These are phyloP conservation scores for Opisthocomus hoazin DNA, from an alignment of 2,113 vertebrate genomes.

Conservation along the genomic window DNA sequence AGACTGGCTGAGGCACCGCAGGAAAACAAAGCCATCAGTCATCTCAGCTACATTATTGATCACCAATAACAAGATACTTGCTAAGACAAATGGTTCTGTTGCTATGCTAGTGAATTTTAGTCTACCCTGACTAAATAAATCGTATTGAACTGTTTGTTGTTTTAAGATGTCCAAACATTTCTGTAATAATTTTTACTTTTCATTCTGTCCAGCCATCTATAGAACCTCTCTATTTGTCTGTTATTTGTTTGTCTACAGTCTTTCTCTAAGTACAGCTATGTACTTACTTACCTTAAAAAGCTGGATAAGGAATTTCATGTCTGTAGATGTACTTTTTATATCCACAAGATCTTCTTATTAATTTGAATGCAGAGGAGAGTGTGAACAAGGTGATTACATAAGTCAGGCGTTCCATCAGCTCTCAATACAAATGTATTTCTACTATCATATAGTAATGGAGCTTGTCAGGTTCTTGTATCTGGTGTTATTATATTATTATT, in stretches of 20 bases:
- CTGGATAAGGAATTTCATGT: not conserved
- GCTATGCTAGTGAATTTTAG: conserved; percentile 69
- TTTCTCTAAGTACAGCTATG: not conserved
- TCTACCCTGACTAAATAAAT: conserved; percentile 71
- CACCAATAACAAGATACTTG: conserved; percentile 78
- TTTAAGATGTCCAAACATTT: conserved; percentile 61
- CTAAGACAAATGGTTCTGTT: conserved; percentile 77
- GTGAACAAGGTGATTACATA: not conserved
- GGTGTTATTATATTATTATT: not conserved
- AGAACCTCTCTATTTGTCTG: not conserved
- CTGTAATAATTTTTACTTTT: conserved; percentile 45
- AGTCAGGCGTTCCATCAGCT: not conserved
- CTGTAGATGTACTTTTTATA: not conserved
- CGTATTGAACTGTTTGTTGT: conserved; percentile 60
- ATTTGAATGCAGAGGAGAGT: not conserved
- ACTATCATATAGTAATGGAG: not conserved
- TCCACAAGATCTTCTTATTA: not conserved
- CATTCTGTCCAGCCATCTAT: not conserved
- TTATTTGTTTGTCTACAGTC: not conserved
- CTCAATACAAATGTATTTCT: not conserved
- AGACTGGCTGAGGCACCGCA: conserved; percentile 55
- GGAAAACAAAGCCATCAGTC: conserved; percentile 76
- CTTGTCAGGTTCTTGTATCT: not conserved
- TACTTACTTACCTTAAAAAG: not conserved
- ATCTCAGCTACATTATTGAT: conserved; percentile 75